Evolutionary conservation across 2,888 invertebrate genomes (phyloP), one percentile per base, ranked within the genome.

Genomic region (Pantelozetes paolii): DNA sequence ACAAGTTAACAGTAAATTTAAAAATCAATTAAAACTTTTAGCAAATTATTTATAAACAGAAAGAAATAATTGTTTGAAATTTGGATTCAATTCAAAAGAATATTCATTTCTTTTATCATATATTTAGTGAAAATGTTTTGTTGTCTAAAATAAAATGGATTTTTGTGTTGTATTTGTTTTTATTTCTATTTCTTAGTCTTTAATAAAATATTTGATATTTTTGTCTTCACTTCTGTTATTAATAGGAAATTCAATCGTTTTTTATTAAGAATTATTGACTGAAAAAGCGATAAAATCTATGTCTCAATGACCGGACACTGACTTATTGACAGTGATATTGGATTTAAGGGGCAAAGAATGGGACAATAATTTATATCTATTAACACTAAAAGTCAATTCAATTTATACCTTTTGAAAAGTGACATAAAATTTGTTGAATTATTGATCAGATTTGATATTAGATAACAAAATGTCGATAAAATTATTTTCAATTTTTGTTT

Each of bases 211-310:
- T 45, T 45, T n/a, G 40, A n/a, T 45, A 45, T n/a, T 45, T 45
- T 45, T 45, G n/a, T 45, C 13, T 45, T 45, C 13, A n/a, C 13
- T 45, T 45, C n/a, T 45, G 45, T 18, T 45, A 45, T 45, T n/a
- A 45, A 45, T 45, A 45, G 45, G 45, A 45, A 45, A 45, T 45
- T 45, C 15, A 45, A 45, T 2, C 45, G 13, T 18, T 45, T 45
- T 45, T 45, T 45, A 45, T 45, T 45, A n/a, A 45, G 45, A 45
- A 18, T 45, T 45, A 45, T 45, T 45, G 45, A 45, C n/a, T n/a
- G 45, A 13, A 40, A 45, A 45, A 18, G 45, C 13, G 15, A 45
- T 45, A n/a, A 18, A 13, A 18, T 45, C 13, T 45, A 13, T 18
- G 45, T 45, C 15, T 45, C 15, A 45, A 45, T 45, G 45, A 45